Conservation (phyloP, 1,140 invertebrate species). For the Drusus annulatus region DNA sequence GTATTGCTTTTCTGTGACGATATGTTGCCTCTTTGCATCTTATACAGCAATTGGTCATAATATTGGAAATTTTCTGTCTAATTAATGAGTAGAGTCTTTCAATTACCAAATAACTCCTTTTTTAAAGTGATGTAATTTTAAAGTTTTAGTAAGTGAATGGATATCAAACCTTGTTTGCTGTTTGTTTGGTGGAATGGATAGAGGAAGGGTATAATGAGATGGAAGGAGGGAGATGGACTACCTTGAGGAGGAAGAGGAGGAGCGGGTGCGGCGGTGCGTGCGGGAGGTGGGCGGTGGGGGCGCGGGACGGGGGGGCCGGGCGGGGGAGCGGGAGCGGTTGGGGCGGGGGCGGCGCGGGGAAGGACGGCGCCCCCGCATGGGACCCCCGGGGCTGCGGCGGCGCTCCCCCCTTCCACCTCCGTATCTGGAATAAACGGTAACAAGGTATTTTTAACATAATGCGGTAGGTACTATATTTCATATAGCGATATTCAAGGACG, state of each 20-base stretch:
- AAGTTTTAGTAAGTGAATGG: neutral
- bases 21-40: too few species aligned
- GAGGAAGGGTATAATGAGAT: neutral
- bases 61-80: too few species aligned
- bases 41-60: too few species aligned
- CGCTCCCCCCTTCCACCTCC: constrained; percentile 57
- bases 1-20: too few species aligned
- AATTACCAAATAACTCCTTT: too few species aligned
- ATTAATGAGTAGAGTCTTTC: too few species aligned
- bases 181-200: neutral
- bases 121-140: too few species aligned
- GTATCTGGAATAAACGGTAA: constrained; percentile 42
- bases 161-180: constrained; percentile 7
- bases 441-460: neutral
- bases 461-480: too few species aligned
- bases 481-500: too few species aligned
- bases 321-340: constrained; percentile 73
- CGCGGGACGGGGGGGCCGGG: constrained; percentile 74
- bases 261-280: constrained; percentile 81
- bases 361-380: constrained; percentile 57
- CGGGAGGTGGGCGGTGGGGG: constrained; percentile 70
- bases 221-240: constrained; percentile 64
- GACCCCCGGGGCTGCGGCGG: constrained; percentile 73
- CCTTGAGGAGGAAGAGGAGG: constrained; percentile 85
- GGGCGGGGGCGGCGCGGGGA: constrained; percentile 71